Evolutionary conservation across 64 coral and sea anemone species (phyloP).

Genomic region (Anthopleura sola): DNA sequence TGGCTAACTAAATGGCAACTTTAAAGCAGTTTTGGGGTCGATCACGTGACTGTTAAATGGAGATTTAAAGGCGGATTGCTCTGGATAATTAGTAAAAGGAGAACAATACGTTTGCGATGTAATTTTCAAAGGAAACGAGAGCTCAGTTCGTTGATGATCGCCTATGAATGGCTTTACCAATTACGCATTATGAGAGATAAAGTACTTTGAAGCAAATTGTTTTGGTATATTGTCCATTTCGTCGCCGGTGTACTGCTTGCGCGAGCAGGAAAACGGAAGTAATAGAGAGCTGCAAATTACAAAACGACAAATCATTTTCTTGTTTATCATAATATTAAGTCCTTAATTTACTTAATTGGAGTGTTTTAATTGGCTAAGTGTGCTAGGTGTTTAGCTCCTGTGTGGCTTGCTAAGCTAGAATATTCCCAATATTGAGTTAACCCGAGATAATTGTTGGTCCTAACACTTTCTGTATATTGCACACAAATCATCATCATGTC

Average conservation of each 20-base stretch:
- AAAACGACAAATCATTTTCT: slow-evolving; percentile 29
- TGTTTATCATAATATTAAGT: slow-evolving; percentile 8
- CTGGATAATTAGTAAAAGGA: background rate
- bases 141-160: slow-evolving; percentile 17
- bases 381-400: background rate
- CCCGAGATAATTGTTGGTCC: background rate
- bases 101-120: slow-evolving; percentile 16
- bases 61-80: background rate
- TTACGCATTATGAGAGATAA: slow-evolving; percentile 17
- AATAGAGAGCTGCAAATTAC: slow-evolving; percentile 31
- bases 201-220: background rate
- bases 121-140: slow-evolving; percentile 33
- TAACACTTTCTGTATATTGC: slow-evolving; percentile 3
- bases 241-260: background rate
- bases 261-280: slow-evolving; percentile 8
- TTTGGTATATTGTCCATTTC: slow-evolving; percentile 16
- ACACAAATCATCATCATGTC: background rate
- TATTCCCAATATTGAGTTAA: background rate
- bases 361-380: slow-evolving; percentile 24
- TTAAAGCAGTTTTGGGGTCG: background rate
- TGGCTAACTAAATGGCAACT: background rate
- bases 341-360: slow-evolving; percentile 24
- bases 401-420: background rate
- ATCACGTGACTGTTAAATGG: slow-evolving; percentile 25
- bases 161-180: slow-evolving; percentile 18